A percentile compares a stretch with the other conserved stretches of the same genome.
Conservation (phyloP, 2,888 invertebrate genomes). For the Pristionchus entomophagus region DNA sequence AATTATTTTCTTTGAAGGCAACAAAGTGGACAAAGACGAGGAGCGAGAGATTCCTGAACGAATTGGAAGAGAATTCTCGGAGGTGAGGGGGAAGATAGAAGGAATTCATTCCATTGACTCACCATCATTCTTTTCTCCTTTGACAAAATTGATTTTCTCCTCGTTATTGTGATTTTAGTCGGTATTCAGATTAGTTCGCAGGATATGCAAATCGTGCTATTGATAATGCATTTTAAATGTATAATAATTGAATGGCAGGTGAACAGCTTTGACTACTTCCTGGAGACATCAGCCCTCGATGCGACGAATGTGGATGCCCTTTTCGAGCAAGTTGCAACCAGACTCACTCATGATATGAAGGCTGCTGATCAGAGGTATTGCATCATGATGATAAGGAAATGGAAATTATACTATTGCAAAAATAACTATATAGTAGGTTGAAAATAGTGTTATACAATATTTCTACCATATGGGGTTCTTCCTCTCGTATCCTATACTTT, state of each 20-base stretch:
- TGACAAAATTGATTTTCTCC: not conserved
- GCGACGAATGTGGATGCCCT: conserved; percentile 96
- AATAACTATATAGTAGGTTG: too few species aligned
- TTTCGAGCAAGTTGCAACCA: conserved; percentile 92
- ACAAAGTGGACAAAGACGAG: conserved; percentile 96
- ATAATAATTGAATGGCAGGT: too few species aligned
- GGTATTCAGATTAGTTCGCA: too few species aligned
- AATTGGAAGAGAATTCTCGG: conserved; percentile 94
- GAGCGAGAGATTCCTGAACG: conserved; percentile 91
- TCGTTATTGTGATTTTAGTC: too few species aligned
- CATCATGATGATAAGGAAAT: too few species aligned
- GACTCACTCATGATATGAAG: conserved; percentile 75
- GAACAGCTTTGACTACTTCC: conserved; percentile 87
- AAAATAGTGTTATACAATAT: too few species aligned
- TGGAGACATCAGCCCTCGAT: conserved; percentile 97
- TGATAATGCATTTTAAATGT: too few species aligned
- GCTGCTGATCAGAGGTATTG: conserved; percentile 70
- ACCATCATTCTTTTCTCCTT: not conserved
- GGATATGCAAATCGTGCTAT: too few species aligned
- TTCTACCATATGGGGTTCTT: too few species aligned
- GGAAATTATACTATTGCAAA: too few species aligned
- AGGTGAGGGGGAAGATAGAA: conserved; percentile 82
- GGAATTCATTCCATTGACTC: conserved; percentile 78
- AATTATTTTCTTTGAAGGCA: conserved; percentile 81
- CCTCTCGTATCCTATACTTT: too few species aligned